phyloP scores from a whole-genome alignment of 2,888 invertebrate genomes.

The Scrobipalpa atriplicella region DNA sequence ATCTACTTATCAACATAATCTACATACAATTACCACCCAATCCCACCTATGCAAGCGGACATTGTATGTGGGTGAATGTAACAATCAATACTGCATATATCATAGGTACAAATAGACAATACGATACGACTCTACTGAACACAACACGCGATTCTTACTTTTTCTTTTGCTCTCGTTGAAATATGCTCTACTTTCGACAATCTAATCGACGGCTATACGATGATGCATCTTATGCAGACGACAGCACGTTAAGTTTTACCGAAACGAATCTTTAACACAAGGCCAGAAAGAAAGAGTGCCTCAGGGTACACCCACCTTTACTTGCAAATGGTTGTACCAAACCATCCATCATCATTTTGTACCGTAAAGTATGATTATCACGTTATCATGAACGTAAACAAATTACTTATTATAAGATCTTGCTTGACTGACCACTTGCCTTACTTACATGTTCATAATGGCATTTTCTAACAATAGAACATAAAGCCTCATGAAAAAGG shows the following conservation, averaged over 20 bases:
- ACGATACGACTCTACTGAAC: not conserved
- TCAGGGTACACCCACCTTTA: not conserved
- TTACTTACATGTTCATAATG: not conserved
- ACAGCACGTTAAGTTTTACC: not conserved
- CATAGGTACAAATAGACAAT: not conserved
- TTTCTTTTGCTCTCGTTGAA: constrained; percentile 57
- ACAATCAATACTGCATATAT: constrained; percentile 48
- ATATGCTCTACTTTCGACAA: constrained; percentile 33
- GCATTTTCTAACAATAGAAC: no score
- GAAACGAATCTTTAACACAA: not conserved
- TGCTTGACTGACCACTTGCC: not conserved
- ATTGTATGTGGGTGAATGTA: constrained; percentile 50
- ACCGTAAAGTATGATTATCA: not conserved
- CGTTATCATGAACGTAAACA: constrained; percentile 12
- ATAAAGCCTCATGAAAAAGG: no score
- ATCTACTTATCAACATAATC: constrained; percentile 34
- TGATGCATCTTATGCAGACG: constrained; percentile 10
- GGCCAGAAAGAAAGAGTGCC: not conserved
- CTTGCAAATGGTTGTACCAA: not conserved
- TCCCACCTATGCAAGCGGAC: constrained; percentile 34
- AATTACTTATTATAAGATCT: not conserved
- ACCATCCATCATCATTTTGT: constrained; percentile 22
- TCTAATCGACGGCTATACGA: not conserved
- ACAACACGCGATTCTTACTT: constrained; percentile 43
- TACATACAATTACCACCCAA: constrained; percentile 46